Evolutionary conservation across 1,140 invertebrate genomes (phyloP).

Genomic region (Chlorops oryzae): DNA sequence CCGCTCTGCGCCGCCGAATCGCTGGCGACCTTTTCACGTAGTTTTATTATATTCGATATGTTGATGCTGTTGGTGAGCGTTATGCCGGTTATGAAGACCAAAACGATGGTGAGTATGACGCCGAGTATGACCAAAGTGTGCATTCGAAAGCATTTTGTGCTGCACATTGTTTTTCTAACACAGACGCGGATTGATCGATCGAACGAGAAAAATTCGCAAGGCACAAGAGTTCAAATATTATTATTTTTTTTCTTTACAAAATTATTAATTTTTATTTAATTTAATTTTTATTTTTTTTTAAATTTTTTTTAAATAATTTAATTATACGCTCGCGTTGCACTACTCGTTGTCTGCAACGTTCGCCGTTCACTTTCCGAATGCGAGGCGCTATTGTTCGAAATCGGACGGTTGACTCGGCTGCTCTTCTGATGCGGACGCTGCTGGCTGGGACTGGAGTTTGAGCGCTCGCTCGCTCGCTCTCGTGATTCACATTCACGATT

Average conservation of each 20-base stretch:
- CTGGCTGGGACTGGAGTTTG: too few species aligned
- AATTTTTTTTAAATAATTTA: not conserved
- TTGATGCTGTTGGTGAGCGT: constrained; percentile 45
- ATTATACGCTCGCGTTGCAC: too few species aligned
- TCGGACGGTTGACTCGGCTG: too few species aligned
- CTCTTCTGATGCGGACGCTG: too few species aligned
- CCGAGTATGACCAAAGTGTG: constrained; percentile 43
- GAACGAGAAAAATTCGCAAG: not conserved
- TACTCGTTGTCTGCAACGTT: too few species aligned
- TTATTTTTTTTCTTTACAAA: not conserved
- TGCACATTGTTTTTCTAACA: constrained; percentile 44
- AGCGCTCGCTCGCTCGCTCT: too few species aligned
- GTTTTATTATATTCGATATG: constrained; percentile 42
- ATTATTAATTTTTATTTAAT: not conserved
- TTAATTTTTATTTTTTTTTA: not conserved
- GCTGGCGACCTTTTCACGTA: constrained; percentile 44
- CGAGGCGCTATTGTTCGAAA: too few species aligned
- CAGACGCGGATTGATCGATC: not conserved
- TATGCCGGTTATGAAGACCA: constrained; percentile 46
- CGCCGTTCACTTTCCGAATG: too few species aligned
- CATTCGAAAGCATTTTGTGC: constrained; percentile 44
- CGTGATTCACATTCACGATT: too few species aligned
- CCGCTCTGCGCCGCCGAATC: constrained; percentile 43
- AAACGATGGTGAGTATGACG: constrained; percentile 42
- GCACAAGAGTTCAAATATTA: not conserved